Evolutionary conservation across 1,140 invertebrate species (phyloP).

Genomic region (Colletes gigas): DNA sequence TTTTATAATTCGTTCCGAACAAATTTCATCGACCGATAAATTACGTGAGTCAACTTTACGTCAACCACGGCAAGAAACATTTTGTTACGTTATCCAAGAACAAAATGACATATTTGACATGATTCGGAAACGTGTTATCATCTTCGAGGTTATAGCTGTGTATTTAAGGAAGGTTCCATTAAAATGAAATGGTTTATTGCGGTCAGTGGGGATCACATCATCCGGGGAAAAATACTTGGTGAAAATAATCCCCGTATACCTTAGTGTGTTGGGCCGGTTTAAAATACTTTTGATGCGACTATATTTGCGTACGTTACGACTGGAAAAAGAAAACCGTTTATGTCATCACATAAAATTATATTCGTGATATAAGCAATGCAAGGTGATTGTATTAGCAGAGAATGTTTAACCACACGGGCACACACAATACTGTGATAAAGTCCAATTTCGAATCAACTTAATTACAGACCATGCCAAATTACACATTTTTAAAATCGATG

Average conservation of each 20-base stretch:
- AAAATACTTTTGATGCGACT: background rate
- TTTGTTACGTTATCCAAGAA: slow-evolving; percentile 5
- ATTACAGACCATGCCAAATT: background rate
- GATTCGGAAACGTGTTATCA: background rate
- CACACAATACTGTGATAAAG: background rate
- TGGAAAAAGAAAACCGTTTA: background rate
- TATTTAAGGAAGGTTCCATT: slow-evolving; percentile 5
- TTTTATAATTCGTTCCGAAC: background rate
- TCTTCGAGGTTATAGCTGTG: slow-evolving; percentile 37
- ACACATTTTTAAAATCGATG: background rate
- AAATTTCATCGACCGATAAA: background rate
- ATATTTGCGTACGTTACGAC: background rate
- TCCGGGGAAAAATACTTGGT: background rate
- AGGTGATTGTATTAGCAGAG: background rate
- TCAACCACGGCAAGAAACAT: background rate
- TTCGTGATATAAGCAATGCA: background rate
- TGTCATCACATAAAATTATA: background rate
- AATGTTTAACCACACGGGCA: too few species aligned
- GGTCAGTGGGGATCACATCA: background rate
- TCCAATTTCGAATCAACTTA: background rate
- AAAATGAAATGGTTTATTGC: background rate
- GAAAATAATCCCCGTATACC: background rate
- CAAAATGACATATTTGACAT: background rate
- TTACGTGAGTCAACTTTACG: background rate
- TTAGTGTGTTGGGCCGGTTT: background rate